Conservation (phyloP, 2,113 vertebrate genomes). For the Otocyon megalotis region DNA sequence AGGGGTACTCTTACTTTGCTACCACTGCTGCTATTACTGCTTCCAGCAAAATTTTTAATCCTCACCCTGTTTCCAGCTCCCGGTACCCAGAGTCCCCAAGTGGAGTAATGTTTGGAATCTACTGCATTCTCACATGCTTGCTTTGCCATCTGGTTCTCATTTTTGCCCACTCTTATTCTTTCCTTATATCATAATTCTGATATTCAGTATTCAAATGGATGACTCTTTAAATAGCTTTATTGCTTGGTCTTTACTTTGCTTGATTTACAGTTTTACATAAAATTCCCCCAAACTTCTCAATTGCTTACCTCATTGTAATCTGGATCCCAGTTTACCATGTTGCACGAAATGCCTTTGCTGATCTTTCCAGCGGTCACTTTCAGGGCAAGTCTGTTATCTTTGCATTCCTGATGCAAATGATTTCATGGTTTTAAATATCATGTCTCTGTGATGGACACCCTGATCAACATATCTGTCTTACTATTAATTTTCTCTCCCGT, state of each 20-base stretch:
- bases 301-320: not conserved
- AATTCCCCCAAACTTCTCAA: not conserved
- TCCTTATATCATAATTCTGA: conserved; percentile 43
- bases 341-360: not conserved
- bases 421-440: conserved; percentile 7
- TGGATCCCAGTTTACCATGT: not conserved
- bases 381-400: not conserved
- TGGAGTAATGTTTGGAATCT: not conserved
- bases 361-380: not conserved
- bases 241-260: conserved; percentile 53
- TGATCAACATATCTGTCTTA: not conserved
- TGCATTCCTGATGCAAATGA: not conserved
- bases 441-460: not conserved
- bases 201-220: conserved; percentile 37
- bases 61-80: not conserved
- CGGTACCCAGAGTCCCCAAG: not conserved
- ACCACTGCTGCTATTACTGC: not conserved
- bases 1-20: not conserved
- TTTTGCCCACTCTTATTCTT: conserved; percentile 49
- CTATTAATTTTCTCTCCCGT: not conserved
- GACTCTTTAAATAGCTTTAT: conserved; percentile 59
- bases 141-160: conserved; percentile 59
- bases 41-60: not conserved
- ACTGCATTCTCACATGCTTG: not conserved
- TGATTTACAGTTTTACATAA: conserved; percentile 57